A percentile compares a stretch with the other conserved stretches of the same genome.
These are phyloP conservation scores for Harpalus rubripes DNA, from an alignment of 2,888 invertebrate species.

Conservation along the genomic window DNA sequence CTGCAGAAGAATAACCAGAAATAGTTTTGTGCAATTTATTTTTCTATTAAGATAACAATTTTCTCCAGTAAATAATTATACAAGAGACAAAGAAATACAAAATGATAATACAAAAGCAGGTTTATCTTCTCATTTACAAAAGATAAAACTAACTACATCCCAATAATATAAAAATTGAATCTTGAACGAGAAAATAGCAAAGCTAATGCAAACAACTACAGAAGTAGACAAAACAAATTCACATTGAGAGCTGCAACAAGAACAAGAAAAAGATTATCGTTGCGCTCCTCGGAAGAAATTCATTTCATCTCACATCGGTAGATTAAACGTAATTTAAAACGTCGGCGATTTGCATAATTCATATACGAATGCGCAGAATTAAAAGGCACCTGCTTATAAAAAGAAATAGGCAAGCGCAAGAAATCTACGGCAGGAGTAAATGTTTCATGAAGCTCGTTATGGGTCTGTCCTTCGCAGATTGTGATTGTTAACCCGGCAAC, in stretches of 20 bases:
- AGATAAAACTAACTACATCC: neutral
- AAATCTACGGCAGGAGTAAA: slow-evolving; percentile 15
- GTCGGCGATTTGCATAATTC: slow-evolving; percentile 53
- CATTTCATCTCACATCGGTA: slow-evolving; percentile 49
- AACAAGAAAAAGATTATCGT: slow-evolving; percentile 10
- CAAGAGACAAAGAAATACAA: neutral
- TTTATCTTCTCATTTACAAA: slow-evolving; percentile 6
- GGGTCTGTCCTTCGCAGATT: neutral
- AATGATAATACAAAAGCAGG: neutral
- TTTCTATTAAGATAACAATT: neutral
- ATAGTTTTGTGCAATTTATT: neutral
- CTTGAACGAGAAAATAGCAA: slow-evolving; percentile 11
- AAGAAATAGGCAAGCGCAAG: slow-evolving; percentile 37
- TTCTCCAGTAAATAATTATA: neutral
- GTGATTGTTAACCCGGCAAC: slow-evolving; percentile 6
- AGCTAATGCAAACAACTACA: slow-evolving; percentile 9
- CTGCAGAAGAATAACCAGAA: neutral
- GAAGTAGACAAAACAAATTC: slow-evolving; percentile 32
- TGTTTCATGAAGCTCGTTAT: slow-evolving; percentile 36
- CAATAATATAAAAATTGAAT: slow-evolving; percentile 29
- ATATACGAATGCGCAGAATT: slow-evolving; percentile 49
- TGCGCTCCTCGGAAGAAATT: slow-evolving; percentile 37
- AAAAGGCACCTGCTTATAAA: slow-evolving; percentile 44
- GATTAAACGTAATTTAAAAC: slow-evolving; percentile 58
- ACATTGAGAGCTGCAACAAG: slow-evolving; percentile 16